Evolutionary conservation across 2,797 vertebrate species (phyloP).

Genomic region (Xiphorhynchus erythropygius): DNA sequence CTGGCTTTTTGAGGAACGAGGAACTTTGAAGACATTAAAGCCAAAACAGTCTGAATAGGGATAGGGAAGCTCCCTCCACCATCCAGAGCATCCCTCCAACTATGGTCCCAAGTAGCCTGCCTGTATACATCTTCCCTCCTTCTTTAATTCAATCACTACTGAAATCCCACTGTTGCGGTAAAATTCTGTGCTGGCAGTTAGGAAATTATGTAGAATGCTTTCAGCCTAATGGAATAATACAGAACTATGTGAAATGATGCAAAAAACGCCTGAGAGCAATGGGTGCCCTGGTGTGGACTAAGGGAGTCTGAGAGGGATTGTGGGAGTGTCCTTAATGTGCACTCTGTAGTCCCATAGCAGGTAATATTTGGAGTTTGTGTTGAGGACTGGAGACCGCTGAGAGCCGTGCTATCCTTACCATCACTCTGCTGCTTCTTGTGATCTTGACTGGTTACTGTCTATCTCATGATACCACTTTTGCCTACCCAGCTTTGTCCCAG

Average conservation of each 20-base stretch:
- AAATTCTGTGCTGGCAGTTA: background rate
- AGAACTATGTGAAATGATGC: background rate
- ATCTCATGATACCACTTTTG: background rate
- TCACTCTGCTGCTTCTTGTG: background rate
- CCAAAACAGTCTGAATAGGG: background rate
- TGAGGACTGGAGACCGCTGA: background rate
- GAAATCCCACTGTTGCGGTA: background rate
- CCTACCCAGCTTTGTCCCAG: background rate
- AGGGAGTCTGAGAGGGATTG: background rate
- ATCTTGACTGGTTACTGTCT: background rate
- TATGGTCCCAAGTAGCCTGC: background rate
- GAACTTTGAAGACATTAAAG: background rate
- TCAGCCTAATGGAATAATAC: background rate
- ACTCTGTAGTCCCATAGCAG: background rate
- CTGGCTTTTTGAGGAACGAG: background rate
- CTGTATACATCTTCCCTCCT: background rate
- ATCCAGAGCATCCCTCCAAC: background rate
- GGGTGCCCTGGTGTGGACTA: background rate
- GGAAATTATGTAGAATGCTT: background rate
- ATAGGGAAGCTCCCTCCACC: background rate
- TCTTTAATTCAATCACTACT: background rate
- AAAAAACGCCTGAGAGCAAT: background rate
- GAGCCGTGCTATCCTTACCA: fast-evolving
- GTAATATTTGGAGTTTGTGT: background rate
- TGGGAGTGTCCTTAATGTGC: background rate